A percentile compares a stretch with the other conserved stretches of the same genome.
Conservation (phyloP, 2,888 invertebrate genomes). For the Xylota sylvarum region DNA sequence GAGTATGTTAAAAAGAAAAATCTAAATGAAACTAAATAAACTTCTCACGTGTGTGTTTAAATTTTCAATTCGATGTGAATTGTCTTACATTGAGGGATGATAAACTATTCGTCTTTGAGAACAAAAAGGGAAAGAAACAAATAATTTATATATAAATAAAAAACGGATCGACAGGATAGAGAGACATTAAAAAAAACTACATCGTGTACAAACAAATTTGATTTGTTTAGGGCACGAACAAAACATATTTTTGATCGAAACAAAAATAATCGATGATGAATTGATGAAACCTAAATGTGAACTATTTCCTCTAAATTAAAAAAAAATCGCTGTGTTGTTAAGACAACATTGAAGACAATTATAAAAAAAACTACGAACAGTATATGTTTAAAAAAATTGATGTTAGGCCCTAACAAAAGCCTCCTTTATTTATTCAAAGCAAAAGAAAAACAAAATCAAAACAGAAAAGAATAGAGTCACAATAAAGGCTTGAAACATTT, state of each 20-base stretch:
- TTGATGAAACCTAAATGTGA: constrained; percentile 21
- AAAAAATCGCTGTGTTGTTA: constrained; percentile 13
- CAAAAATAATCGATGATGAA: not conserved
- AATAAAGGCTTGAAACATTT: constrained; percentile 18
- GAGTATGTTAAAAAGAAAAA: not conserved
- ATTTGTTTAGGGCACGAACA: constrained; percentile 21
- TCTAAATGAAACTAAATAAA: not conserved
- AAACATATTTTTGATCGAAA: constrained; percentile 10
- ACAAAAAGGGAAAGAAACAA: constrained; percentile 9
- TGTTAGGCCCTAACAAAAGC: constrained; percentile 24
- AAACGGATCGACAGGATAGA: constrained; percentile 68
- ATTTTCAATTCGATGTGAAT: constrained; percentile 20
- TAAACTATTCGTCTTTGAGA: not conserved
- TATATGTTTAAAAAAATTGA: constrained; percentile 36
- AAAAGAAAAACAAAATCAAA: constrained; percentile 19
- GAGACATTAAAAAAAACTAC: constrained; percentile 45
- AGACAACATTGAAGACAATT: constrained; percentile 15
- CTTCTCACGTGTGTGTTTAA: constrained; percentile 20
- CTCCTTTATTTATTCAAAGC: constrained; percentile 41
- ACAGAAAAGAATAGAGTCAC: constrained; percentile 14
- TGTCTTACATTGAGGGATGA: constrained; percentile 1
- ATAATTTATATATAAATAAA: constrained; percentile 4
- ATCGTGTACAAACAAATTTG: constrained; percentile 39
- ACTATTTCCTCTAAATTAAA: constrained; percentile 10
- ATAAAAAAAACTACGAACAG: constrained; percentile 5